Percentiles rank a stretch among this genome's conserved stretches.
Conservation (phyloP, 1,140 invertebrate genomes). For the Elysia chlorotica region DNA sequence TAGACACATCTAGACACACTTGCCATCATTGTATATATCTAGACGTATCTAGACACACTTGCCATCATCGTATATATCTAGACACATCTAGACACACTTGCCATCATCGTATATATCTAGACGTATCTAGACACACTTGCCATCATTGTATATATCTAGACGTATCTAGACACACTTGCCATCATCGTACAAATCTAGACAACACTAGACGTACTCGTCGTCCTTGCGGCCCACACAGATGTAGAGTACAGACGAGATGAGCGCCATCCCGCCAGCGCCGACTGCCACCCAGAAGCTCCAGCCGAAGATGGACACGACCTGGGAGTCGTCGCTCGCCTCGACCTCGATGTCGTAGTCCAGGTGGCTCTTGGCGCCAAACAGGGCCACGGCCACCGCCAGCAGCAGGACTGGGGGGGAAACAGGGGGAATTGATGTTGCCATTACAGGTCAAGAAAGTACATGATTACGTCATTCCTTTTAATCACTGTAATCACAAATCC, state of each 20-base stretch:
- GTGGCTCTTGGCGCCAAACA: conserved; percentile 53
- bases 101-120: too few relatives aligned
- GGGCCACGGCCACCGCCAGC: conserved; percentile 44
- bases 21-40: too few relatives aligned
- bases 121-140: too few relatives aligned
- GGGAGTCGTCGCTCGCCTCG: conserved; percentile 21
- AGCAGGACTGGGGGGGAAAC: conserved; percentile 36
- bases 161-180: too few relatives aligned
- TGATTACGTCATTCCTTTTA: not conserved
- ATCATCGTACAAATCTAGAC: not conserved
- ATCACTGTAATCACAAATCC: not conserved
- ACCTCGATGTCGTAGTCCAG: conserved; percentile 37
- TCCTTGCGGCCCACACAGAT: conserved; percentile 47
- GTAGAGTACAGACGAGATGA: conserved; percentile 49
- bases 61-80: too few relatives aligned
- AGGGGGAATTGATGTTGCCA: too few relatives aligned
- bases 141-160: too few relatives aligned
- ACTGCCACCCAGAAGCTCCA: conserved; percentile 57
- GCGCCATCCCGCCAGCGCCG: conserved; percentile 37
- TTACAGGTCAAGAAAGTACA: too few relatives aligned
- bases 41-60: too few relatives aligned
- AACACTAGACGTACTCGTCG: conserved; percentile 27
- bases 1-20: too few relatives aligned
- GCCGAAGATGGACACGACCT: conserved; percentile 29
- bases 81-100: too few relatives aligned